phyloP scores from a whole-genome alignment of 1,140 invertebrate genomes.

The Papilio helenus region DNA sequence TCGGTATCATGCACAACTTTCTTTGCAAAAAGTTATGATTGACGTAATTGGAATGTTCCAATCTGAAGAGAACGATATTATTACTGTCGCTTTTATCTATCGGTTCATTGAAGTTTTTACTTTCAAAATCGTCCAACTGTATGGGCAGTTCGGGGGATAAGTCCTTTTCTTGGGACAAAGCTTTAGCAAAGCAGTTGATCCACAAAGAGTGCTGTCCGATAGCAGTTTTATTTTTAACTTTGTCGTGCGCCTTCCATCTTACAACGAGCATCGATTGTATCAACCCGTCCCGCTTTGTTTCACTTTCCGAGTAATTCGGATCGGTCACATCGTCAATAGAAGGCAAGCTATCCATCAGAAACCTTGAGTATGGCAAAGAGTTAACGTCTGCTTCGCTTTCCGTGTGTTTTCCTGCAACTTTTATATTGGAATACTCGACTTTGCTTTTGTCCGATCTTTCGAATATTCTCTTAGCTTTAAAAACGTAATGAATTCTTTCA shows the following conservation, averaged over 20 bases:
- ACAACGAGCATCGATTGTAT: conserved; percentile 82
- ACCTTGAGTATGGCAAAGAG: conserved; percentile 71
- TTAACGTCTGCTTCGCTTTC: conserved; percentile 57
- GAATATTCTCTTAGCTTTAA: conserved; percentile 66
- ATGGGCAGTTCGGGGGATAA: conserved; percentile 47
- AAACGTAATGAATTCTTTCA: conserved; percentile 72
- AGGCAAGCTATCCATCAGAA: conserved; percentile 66
- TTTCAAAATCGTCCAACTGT: conserved; percentile 60
- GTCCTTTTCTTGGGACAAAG: conserved; percentile 57
- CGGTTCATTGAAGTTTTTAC: conserved; percentile 53
- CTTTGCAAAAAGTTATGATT: conserved; percentile 81
- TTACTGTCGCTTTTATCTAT: conserved; percentile 68
- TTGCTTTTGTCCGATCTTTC: conserved; percentile 56
- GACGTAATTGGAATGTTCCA: conserved; percentile 81
- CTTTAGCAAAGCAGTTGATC: conserved; percentile 75
- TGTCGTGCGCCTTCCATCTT: conserved; percentile 81
- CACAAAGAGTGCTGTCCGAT: conserved; percentile 83
- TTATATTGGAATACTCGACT: conserved; percentile 66
- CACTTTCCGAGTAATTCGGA: conserved; percentile 37
- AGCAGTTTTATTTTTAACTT: conserved; percentile 65
- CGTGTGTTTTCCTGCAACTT: conserved; percentile 57
- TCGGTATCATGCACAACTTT: conserved; percentile 82
- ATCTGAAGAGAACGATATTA: conserved; percentile 79
- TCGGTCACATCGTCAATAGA: conserved; percentile 58
- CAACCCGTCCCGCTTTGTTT: conserved; percentile 55